Evolutionary conservation across 2,113 vertebrate genomes (phyloP), one percentile per base, ranked within the genome.

Genomic region (Sander lucioperca): DNA sequence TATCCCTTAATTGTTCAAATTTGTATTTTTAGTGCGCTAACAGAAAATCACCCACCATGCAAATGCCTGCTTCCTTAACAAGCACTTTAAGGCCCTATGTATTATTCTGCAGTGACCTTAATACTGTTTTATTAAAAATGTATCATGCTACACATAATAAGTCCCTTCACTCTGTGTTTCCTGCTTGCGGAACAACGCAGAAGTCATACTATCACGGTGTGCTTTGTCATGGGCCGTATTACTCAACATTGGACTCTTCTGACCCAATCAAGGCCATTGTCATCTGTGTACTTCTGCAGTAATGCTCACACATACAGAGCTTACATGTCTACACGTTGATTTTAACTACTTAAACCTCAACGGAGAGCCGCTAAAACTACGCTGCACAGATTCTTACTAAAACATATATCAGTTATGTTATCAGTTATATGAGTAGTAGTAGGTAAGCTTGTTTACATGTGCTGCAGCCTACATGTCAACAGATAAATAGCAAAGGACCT

Each of bases 201-300:
- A 68, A 45, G 62, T 70, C 21, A n/a, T 21, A 50, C 36, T 77
- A 68, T 84, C 50, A 62, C 9, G 6, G 64, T 7, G 19, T 58
- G 16, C 5, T 36, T 25, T 39, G 14, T 39, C 65, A 68, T 80
- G 53, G 61, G 30, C 64, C 13, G 0, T 19, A 15, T 89, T 89
- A 80, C 84, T 51, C 77, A 90, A 74, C 33, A 18, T 51, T 74
- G 76, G 62, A 48, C 0, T 4, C 11, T n/a, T 23, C 5, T 79
- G 67, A 85, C 36, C 43, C 19, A 30, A 69, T 83, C 51, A 14
- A 30, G 45, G n/a, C 25, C 16, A 11, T 3, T n/a, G 59, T 65
- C 56, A 43, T 63, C 8, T 19, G 21, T 18, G 69, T 15, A 19
- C 15, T 54, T 53, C 48, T 76, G 59, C n/a, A 56, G 4, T n/a